Base-by-base conservation (phyloP, 1,140 invertebrate genomes). In the Wasmannia auropunctata region DNA sequence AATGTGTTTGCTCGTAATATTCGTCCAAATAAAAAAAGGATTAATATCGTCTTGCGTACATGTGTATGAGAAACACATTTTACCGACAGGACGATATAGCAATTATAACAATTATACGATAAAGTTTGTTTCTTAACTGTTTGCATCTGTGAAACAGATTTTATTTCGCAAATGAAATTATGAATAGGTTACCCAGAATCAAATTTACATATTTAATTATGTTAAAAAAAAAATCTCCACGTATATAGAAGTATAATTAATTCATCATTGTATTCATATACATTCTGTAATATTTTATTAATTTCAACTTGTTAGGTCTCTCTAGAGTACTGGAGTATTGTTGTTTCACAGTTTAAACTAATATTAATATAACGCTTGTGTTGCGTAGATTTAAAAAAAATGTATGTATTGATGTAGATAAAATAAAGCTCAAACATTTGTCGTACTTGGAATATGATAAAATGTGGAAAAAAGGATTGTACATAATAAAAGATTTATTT, bases 1-100 rank as follows among this genome's bases (percentile, higher is more conserved):
- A 31, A 58, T 40, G 22, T 19, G 10, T 58, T 67, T 22, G 0
- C 19, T 34, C 14, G 8, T 22, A 60, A 87, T 37, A 37, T 54
- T n/a, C 8, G n/a, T n/a, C n/a, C n/a, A n/a, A 4, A 1, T 14
- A 46, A 8, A 40, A 72, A 40, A 87, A 69, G 37, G 19, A 54
- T 83, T 83, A 88, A 75, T 60, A 46, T 72, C n/a, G 40, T 46
- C 22, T 31, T n/a, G 22, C 8, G 34, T 31, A 74, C 7, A 19
- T 28, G 16, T 49, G 16, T 19, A n/a, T n/a, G 25, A 31, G 11
- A 14, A 0, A 14, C 16, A 31, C 11, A 10, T 37, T 31, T 5
- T 43, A 77, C 28, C 75, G 37, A 63, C 11, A 63, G 51, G 3
- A 34, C 8, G 6, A 31, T 43, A 22, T 16, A 22, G 10, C 8